Base-by-base conservation (phyloP, 2,888 invertebrate genomes). In the Cephus pulcher region DNA sequence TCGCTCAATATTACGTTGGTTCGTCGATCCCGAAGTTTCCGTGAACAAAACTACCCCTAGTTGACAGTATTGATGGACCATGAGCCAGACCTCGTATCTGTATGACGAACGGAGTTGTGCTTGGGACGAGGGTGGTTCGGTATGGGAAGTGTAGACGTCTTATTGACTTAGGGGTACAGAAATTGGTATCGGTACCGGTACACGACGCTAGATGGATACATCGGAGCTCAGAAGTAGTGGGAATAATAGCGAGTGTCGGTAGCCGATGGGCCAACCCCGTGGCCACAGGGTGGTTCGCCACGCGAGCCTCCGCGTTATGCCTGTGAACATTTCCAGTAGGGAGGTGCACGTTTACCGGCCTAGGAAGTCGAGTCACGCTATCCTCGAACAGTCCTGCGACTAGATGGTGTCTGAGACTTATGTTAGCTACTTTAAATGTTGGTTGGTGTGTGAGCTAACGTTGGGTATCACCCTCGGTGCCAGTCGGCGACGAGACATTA, bases 261-360 rank as follows among this genome's bases (percentile, higher is more conserved):
- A 56, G 23, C 83, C 84, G 78, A 73, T 74, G 74, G 75, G 71
- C 73, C 69, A 73, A 77, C 71, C 69, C 75, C 69, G 88, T 89
- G 89, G 89, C 90, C 89, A 89, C 89, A 88, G 84, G 84, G 89
- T 74, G 90, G 90, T 90, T 89, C 86, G 88, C 89, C 90, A 89
- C 89, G 88, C 88, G 87, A 89, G 87, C 82, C 88, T 88, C 89
- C 56, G 87, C 83, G 85, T 85, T 87, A 83, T n/a, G 75, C 73
- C 56, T n/a, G 73, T 34, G 75, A 75, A 76, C 23, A 3, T 23
- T 56, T 56, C 9, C 23, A 56, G 71, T 78, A 82, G 78, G 75
- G 81, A 75, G 80, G 79, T 78, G 83, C 80, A 78, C 80, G 78
- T 78, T 80, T 80, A 79, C 78, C 78, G 23, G 23, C 0, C 56